Conservation (phyloP, 2,888 invertebrate species). For the Petrolisthes manimaculis region DNA sequence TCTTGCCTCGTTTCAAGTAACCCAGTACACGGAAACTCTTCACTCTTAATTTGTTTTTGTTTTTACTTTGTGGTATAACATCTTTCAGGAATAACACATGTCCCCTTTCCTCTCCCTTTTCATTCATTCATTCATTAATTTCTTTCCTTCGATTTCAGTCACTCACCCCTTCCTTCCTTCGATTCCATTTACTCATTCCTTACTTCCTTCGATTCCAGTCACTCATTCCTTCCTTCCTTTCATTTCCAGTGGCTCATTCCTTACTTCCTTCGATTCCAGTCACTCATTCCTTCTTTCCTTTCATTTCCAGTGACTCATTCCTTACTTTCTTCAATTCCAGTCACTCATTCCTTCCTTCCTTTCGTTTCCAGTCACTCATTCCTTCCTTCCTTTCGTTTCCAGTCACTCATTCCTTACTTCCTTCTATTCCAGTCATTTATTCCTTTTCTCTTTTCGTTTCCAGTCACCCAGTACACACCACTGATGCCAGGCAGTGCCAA, state of each 20-base stretch:
- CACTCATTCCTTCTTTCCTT: not conserved
- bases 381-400: not conserved
- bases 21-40: too few species aligned
- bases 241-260: not conserved
- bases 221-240: not conserved
- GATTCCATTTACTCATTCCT: not conserved
- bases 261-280: not conserved
- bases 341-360: not conserved
- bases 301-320: not conserved
- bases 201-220: not conserved
- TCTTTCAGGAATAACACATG: not conserved
- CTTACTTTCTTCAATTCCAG: not conserved
- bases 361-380: not conserved
- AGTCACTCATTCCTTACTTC: not conserved
- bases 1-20: too few species aligned
- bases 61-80: not conserved
- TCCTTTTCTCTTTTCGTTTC: not conserved
- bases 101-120: not conserved
- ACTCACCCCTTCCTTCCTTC: not conserved
- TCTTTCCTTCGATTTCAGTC: not conserved
- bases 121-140: not conserved
- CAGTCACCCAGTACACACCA: not conserved
- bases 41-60: not conserved
- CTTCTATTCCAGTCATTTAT: not conserved
- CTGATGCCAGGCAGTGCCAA: constrained; percentile 10